Evolutionary conservation across 2,797 vertebrate genomes (phyloP).

Genomic region (Percopsis omiscomaycus): DNA sequence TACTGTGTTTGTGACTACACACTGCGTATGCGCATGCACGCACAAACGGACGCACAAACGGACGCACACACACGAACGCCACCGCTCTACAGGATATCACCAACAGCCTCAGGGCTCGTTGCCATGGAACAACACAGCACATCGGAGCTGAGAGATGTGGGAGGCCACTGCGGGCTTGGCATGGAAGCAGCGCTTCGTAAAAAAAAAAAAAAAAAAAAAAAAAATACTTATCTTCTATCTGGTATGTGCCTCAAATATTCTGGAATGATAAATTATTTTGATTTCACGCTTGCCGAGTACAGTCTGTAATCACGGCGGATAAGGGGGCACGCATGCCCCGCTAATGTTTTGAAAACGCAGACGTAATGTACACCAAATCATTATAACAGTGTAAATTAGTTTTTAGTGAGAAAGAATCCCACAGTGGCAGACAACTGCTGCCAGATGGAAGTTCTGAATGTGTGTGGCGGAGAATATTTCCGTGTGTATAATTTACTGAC

Average conservation of each 20-base stretch:
- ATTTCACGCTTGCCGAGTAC: conserved; percentile 58
- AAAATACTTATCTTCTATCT: conserved; percentile 48
- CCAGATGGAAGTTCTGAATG: conserved; percentile 3
- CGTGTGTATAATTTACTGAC: conserved; percentile 4
- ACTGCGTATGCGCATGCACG: no score
- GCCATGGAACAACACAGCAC: conserved; percentile 44
- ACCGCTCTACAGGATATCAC: not conserved
- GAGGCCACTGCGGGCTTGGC: conserved; percentile 63
- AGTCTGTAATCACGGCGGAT: conserved; percentile 56
- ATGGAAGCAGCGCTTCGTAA: conserved; percentile 36
- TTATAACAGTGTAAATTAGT: conserved; percentile 37
- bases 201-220: conserved; percentile 16
- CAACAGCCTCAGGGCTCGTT: conserved; percentile 19
- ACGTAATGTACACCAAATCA: conserved; percentile 36
- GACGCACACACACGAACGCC: no score
- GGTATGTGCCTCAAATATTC: conserved; percentile 61
- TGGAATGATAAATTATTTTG: conserved; percentile 69
- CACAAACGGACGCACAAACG: no score
- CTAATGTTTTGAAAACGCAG: conserved; percentile 38
- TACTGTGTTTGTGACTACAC: no score
- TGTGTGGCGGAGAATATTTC: conserved; percentile 8
- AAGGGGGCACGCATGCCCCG: conserved; percentile 34
- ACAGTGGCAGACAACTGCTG: conserved; percentile 16
- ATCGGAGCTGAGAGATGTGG: conserved; percentile 52
- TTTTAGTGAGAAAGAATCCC: conserved; percentile 32